These are phyloP conservation scores for Diuraphis noxia DNA, from an alignment of 1,140 invertebrate genomes.

Conservation along the genomic window DNA sequence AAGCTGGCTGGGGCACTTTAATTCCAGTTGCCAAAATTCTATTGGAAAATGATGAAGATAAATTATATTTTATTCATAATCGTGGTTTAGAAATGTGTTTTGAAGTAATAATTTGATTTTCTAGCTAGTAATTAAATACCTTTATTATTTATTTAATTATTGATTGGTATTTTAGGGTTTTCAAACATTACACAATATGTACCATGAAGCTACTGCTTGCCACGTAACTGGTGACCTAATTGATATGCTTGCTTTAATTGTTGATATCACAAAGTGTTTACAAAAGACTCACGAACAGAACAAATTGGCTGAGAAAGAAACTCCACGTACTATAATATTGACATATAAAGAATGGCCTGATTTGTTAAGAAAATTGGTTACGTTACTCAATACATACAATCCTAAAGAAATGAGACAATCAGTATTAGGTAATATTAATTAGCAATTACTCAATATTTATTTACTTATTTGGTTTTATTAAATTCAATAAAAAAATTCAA, in stretches of 20 bases:
- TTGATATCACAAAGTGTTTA: constrained; percentile 73
- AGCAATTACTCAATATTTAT: neutral
- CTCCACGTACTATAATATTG: constrained; percentile 59
- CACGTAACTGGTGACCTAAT: constrained; percentile 82
- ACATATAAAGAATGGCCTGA: constrained; percentile 83
- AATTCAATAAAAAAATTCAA: neutral
- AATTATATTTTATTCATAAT: constrained; percentile 83
- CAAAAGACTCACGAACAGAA: constrained; percentile 69
- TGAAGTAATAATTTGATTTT: constrained; percentile 66
- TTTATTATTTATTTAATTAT: constrained; percentile 29
- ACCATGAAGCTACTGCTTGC: constrained; percentile 89
- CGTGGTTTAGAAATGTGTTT: constrained; percentile 84
- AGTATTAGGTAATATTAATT: constrained; percentile 68
- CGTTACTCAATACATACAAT: constrained; percentile 87
- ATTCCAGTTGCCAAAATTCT: constrained; percentile 85
- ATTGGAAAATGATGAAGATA: constrained; percentile 85
- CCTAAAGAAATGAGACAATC: constrained; percentile 80
- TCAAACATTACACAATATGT: constrained; percentile 88
- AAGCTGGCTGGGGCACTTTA: constrained; percentile 85
- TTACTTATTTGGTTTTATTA: neutral
- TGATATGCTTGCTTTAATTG: constrained; percentile 78
- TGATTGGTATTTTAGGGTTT: constrained; percentile 69
- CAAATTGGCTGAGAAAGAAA: constrained; percentile 66
- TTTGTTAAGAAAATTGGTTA: constrained; percentile 79
- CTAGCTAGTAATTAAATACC: neutral